Conservation (phyloP, 2,888 invertebrate species). For the Drosophila vallismaia region DNA sequence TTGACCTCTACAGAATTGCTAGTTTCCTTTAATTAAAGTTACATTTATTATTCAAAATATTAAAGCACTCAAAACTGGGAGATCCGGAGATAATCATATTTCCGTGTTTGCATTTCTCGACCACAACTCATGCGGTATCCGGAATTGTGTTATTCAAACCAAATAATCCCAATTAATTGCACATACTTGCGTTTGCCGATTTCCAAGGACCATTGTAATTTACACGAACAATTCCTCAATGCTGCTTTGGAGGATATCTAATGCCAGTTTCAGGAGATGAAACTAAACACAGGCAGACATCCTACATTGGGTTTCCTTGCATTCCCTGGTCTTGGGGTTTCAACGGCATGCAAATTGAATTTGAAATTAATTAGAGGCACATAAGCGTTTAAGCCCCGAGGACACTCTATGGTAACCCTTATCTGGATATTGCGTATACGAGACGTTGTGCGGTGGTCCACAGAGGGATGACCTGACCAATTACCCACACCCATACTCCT, state of each 20-base stretch:
- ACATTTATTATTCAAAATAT: background rate
- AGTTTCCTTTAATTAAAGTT: too few species aligned
- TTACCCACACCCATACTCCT: background rate
- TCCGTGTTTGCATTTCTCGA: background rate
- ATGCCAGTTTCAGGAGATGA: constrained; percentile 4
- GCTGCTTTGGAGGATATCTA: constrained; percentile 12
- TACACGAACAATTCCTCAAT: constrained; percentile 33
- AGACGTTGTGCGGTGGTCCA: constrained; percentile 48
- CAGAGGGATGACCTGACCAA: constrained; percentile 5
- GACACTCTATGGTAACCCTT: constrained; percentile 2
- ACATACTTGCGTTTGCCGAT: background rate
- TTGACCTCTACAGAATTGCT: too few species aligned
- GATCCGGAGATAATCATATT: background rate
- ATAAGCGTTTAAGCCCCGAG: constrained; percentile 53
- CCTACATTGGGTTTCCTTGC: background rate
- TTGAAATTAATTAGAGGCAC: constrained; percentile 71
- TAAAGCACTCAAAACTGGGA: background rate
- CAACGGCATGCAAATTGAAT: constrained; percentile 72
- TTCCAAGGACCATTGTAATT: constrained; percentile 20
- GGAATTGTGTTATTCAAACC: constrained; percentile 3
- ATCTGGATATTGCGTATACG: constrained; percentile 25
- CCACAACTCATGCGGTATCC: background rate
- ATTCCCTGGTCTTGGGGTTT: constrained; percentile 14
- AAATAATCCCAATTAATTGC: constrained; percentile 11
- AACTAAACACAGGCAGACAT: background rate